Base-by-base conservation (phyloP, 2,797 vertebrate genomes). In the Gymnocypris eckloni region DNA sequence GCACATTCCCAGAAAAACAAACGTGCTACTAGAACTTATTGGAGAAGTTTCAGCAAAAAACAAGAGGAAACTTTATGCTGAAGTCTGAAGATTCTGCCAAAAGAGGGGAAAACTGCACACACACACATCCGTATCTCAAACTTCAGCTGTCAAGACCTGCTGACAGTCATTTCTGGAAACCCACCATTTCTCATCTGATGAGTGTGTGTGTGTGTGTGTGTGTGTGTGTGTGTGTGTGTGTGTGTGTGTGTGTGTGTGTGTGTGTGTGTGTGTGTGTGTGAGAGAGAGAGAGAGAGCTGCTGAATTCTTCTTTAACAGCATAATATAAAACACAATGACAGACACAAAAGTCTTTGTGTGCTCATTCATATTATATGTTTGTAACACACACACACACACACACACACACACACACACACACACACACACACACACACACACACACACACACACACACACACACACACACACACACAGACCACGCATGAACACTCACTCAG, bases 361-460 rank as follows among this genome's bases (percentile, higher is more conserved):
- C 78, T 33, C 89, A 94, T 95, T 92, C 95, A 95, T 94, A 95
- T 94, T 95, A 93, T 94, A 96, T 93, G 93, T 61, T 61, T 87
- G 54, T 89, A 91, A 73, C 72, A 75, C 72, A 94, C 90, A 91
- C 91, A 93, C 89, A 91, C 91, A 92, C 93, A 91, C 81, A 54
- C 81, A 41, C 39, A 41, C 39, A 41, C 39, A 41, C 43, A 83
- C 41, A 72, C 41, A 67, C 76, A 71, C 87, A 85, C 76, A 79
- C 39, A 39, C 39, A 39, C 39, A 39, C 5, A 39, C 39, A 39
- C 39, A 39, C 39, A 28, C 89, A 91, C 91, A 92, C 93, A 91
- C 81, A 54, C 81, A 41, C 39, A 41, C 39, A 41, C 39, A 41
- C 43, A 83, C 41, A 72, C 41, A 67, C 76, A 71, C 87, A 85